Percentiles rank a stretch among this genome's conserved stretches.
Conservation (phyloP, 2,888 invertebrate genomes). For the Cheilosia variabilis region DNA sequence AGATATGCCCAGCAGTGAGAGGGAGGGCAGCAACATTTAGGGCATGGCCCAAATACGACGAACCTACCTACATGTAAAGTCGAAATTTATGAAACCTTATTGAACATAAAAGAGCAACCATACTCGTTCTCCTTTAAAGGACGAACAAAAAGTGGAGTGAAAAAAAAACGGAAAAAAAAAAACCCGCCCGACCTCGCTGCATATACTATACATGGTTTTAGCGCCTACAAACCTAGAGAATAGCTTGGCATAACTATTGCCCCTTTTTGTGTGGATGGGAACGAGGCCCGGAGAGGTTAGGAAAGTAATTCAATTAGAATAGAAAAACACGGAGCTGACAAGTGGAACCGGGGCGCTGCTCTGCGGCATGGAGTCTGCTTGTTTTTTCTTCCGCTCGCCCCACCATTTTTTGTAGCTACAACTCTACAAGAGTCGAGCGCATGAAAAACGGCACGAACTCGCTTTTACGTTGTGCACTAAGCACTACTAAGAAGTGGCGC, state of each 20-base stretch:
- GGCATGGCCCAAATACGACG: conserved; percentile 37
- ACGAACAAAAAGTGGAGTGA: background rate
- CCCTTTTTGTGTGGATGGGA: background rate
- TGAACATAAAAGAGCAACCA: conserved; percentile 68
- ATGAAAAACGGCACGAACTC: conserved; percentile 33
- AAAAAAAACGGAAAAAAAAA: background rate
- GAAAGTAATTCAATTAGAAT: conserved; percentile 74
- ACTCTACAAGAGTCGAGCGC: conserved; percentile 6
- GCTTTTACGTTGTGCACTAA: conserved; percentile 26
- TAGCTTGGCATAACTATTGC: background rate
- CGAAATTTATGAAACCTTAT: conserved; percentile 68
- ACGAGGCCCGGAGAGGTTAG: conserved; percentile 21
- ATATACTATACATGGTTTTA: background rate
- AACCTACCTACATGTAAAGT: conserved; percentile 44
- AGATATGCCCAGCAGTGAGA: conserved; percentile 3
- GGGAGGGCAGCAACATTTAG: conserved; percentile 43
- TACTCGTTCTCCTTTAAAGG: conserved; percentile 33
- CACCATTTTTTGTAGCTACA: background rate
- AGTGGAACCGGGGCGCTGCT: conserved; percentile 63
- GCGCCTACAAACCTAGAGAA: conserved; percentile 3
- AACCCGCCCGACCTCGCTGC: background rate
- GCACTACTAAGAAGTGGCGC: conserved; percentile 35
- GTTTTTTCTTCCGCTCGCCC: background rate
- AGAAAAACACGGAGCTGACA: conserved; percentile 70
- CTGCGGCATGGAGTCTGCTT: conserved; percentile 48